Percentiles rank a stretch among this genome's conserved stretches.
Evolutionary conservation across 2,113 vertebrate species (phyloP).

Genomic region (Xenus cinereus): DNA sequence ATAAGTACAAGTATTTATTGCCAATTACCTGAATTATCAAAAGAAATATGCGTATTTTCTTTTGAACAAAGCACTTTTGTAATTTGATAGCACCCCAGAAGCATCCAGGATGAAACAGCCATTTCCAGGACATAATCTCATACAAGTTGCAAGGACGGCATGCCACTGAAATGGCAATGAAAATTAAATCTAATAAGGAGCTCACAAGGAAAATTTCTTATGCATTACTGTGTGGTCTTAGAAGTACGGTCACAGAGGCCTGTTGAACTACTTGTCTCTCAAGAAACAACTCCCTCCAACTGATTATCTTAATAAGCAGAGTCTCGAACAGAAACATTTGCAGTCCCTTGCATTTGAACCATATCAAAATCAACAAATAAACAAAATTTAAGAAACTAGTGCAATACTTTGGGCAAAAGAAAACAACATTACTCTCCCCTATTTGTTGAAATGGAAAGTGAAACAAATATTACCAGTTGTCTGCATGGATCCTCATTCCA

Average conservation of each 20-base stretch:
- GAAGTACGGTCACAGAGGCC: background rate
- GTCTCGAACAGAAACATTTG: background rate
- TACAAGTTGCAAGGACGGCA: background rate
- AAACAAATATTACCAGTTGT: slow-evolving; percentile 11
- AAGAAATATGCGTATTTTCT: background rate
- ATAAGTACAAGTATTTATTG: background rate
- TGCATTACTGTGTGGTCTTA: background rate
- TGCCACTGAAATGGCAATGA: background rate
- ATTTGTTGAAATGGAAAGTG: background rate
- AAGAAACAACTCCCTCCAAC: background rate
- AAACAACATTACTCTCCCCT: background rate
- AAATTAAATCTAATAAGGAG: background rate
- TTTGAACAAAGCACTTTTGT: background rate
- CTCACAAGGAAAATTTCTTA: background rate
- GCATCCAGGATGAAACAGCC: background rate
- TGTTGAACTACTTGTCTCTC: background rate
- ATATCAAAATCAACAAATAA: background rate
- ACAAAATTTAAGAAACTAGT: background rate
- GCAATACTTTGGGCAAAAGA: background rate
- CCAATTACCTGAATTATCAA: background rate
- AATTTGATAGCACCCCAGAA: background rate
- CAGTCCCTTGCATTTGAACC: background rate
- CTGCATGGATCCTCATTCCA: background rate
- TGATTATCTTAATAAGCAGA: background rate
- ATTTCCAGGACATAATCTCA: background rate